Evolutionary conservation across 2,113 vertebrate genomes (phyloP).

Genomic region (Coryphaenoides rupestris): DNA sequence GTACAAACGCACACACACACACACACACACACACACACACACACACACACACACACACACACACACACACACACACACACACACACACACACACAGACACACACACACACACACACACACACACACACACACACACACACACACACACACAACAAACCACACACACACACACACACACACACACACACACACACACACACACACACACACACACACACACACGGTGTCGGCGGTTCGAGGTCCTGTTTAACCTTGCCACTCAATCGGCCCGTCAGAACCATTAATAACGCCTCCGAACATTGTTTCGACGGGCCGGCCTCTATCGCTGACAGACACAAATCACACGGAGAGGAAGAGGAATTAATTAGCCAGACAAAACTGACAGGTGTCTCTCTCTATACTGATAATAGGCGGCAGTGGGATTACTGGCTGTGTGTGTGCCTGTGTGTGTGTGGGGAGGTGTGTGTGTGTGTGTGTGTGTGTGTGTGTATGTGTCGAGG

Average conservation of each 20-base stretch:
- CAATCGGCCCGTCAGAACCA: conserved; percentile 43
- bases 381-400: conserved; percentile 18
- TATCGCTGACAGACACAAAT: conserved; percentile 51
- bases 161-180: not conserved
- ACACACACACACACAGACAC: too few relatives aligned
- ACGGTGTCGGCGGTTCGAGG: conserved; percentile 22
- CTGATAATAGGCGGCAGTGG: conserved; percentile 46
- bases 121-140: too few relatives aligned
- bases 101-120: too few relatives aligned
- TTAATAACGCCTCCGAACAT: conserved; percentile 10
- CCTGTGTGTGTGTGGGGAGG: too few relatives aligned
- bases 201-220: conserved; percentile 6
- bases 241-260: conserved; percentile 45
- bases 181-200: not conserved
- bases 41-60: too few relatives aligned
- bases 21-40: too few relatives aligned
- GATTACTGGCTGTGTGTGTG: not conserved
- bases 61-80: too few relatives aligned
- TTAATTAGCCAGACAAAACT: conserved; percentile 28
- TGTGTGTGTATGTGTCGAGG: not conserved
- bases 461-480: not conserved
- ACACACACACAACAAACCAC: too few relatives aligned
- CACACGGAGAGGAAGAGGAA: conserved; percentile 20
- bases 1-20: not conserved
- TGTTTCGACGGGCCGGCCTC: conserved; percentile 30